phyloP scores from a whole-genome alignment of 2,797 vertebrate genomes.

The Urophycis tenuis region DNA sequence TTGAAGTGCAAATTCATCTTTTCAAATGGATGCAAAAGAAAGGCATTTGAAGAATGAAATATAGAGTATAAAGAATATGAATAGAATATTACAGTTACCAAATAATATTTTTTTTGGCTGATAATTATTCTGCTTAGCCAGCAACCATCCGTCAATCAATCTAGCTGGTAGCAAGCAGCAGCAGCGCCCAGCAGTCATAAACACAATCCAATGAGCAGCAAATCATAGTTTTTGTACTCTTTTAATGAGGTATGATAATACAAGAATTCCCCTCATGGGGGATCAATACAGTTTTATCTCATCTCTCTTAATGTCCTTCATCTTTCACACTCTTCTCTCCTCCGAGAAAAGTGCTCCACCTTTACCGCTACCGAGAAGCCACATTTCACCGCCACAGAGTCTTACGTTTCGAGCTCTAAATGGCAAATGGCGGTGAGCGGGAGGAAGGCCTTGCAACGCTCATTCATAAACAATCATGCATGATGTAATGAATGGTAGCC shows the following conservation, averaged over 20 bases:
- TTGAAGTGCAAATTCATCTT: too few species aligned
- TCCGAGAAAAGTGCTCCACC: too few species aligned
- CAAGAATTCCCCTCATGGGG: too few species aligned
- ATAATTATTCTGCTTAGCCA: neutral
- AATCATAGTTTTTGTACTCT: neutral
- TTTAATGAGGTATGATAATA: too few species aligned
- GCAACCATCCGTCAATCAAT: neutral
- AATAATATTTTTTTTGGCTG: neutral
- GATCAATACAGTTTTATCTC: too few species aligned
- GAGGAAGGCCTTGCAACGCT: neutral
- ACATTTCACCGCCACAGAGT: neutral
- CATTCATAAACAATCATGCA: constrained; percentile 30
- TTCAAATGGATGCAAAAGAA: too few species aligned
- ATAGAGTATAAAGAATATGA: neutral
- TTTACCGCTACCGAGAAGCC: neutral
- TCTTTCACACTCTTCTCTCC: too few species aligned
- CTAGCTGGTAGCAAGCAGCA: neutral
- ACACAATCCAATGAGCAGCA: neutral
- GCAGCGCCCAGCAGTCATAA: neutral
- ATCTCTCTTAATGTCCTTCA: too few species aligned
- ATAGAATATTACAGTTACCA: neutral
- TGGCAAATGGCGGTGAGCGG: neutral
- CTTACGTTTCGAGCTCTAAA: neutral
- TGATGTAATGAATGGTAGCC: constrained; percentile 11
- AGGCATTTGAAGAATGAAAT: too few species aligned